These are phyloP conservation scores for Tuta absoluta DNA, from an alignment of 2,888 invertebrate species.

Conservation along the genomic window DNA sequence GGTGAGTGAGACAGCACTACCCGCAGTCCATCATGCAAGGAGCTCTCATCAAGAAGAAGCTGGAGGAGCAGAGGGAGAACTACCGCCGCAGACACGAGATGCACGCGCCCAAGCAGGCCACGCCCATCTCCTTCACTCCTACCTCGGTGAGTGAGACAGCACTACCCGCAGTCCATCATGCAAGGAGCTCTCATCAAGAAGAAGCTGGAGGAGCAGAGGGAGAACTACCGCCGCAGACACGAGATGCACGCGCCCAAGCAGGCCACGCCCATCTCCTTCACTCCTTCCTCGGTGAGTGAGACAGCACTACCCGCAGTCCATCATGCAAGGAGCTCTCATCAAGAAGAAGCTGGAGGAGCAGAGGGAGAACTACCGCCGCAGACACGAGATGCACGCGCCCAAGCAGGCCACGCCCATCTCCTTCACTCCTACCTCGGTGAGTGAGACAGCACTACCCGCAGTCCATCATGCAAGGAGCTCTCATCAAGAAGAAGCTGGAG, in stretches of 20 bases:
- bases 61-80: slow-evolving; percentile 93
- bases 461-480: slow-evolving; percentile 92
- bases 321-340: slow-evolving; percentile 92
- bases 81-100: slow-evolving; percentile 89
- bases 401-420: slow-evolving; percentile 84
- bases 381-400: too few relatives aligned
- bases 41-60: too few relatives aligned
- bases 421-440: slow-evolving; percentile 94
- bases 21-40: slow-evolving; percentile 92
- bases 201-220: slow-evolving; percentile 93
- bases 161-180: slow-evolving; percentile 90
- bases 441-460: slow-evolving; percentile 59
- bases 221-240: slow-evolving; percentile 89
- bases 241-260: slow-evolving; percentile 75
- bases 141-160: slow-evolving; percentile 85
- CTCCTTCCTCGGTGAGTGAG: slow-evolving; percentile 90
- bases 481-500: slow-evolving; percentile 93
- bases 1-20: slow-evolving; percentile 73
- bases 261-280: slow-evolving; percentile 88
- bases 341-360: slow-evolving; percentile 95
- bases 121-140: slow-evolving; percentile 93
- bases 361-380: slow-evolving; percentile 88
- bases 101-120: slow-evolving; percentile 60
- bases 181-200: slow-evolving; percentile 93
- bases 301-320: slow-evolving; percentile 85